Conservation (phyloP, 2,888 invertebrate species). For the Tupiocoris notatus region DNA sequence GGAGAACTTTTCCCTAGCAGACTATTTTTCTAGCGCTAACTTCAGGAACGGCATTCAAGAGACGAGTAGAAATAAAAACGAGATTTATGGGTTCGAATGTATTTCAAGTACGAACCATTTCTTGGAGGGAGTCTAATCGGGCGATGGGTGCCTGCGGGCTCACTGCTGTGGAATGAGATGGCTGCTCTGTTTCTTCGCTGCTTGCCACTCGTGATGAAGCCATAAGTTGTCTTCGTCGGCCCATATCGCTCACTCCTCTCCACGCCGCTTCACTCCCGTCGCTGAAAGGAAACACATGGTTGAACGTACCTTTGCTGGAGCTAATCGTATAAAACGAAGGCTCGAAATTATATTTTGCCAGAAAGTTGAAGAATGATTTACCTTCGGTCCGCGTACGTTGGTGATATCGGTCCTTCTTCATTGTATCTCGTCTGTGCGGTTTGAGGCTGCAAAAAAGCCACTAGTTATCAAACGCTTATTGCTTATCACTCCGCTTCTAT, state of each 20-base stretch:
- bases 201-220: slow-evolving; percentile 48
- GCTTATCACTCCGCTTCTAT: too few species aligned
- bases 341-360: too few species aligned
- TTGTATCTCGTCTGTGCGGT: slow-evolving; percentile 5
- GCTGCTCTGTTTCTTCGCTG: slow-evolving; percentile 49
- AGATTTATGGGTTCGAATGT: too few species aligned
- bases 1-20: too few species aligned
- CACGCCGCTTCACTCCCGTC: slow-evolving; percentile 40
- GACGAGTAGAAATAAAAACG: too few species aligned
- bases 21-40: too few species aligned
- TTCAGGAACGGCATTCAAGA: too few species aligned
- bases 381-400: slow-evolving; percentile 34
- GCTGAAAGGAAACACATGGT: slow-evolving; percentile 23
- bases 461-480: not conserved
- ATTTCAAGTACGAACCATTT: too few species aligned
- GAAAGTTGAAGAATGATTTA: too few species aligned
- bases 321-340: too few species aligned
- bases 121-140: slow-evolving; percentile 51
- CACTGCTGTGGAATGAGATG: slow-evolving; percentile 19
- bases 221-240: slow-evolving; percentile 49
- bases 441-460: not conserved
- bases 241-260: slow-evolving; percentile 44
- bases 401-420: slow-evolving; percentile 33
- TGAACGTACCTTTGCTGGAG: too few species aligned
- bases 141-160: slow-evolving; percentile 49